These are phyloP conservation scores for Laupala kohalensis DNA, from an alignment of 1,140 invertebrate genomes.

Conservation along the genomic window DNA sequence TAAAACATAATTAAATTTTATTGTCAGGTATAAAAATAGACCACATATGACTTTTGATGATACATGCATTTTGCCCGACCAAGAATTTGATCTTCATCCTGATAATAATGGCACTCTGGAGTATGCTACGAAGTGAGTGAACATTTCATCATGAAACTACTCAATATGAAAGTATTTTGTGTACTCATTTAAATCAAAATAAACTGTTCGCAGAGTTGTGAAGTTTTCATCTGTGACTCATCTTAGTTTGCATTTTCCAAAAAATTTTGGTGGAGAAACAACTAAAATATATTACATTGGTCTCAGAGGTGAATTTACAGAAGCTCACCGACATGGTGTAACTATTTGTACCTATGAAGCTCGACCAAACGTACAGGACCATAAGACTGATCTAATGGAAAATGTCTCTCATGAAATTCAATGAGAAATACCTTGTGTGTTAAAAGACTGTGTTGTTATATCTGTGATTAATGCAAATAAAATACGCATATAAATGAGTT, in stretches of 20 bases:
- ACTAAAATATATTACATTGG: conserved; percentile 90
- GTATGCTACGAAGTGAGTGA: conserved; percentile 72
- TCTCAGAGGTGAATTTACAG: conserved; percentile 80
- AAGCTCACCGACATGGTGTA: conserved; percentile 71
- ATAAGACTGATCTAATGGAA: conserved; percentile 52
- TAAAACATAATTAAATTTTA: background rate
- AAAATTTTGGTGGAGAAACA: conserved; percentile 69
- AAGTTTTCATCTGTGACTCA: conserved; percentile 82
- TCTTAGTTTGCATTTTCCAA: conserved; percentile 77
- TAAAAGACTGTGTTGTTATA: background rate
- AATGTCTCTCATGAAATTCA: conserved; percentile 4
- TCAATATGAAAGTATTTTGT: background rate
- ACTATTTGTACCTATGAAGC: conserved; percentile 83
- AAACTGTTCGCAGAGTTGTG: conserved; percentile 51
- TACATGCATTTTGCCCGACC: conserved; percentile 52
- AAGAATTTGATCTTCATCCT: conserved; percentile 78
- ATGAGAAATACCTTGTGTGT: background rate
- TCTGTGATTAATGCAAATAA: background rate
- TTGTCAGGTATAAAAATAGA: conserved; percentile 73
- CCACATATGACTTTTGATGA: conserved; percentile 92
- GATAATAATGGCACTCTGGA: conserved; percentile 70
- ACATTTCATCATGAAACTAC: background rate
- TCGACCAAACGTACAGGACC: conserved; percentile 68
- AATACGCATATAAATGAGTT: background rate
- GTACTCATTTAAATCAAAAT: background rate